Base-by-base conservation (phyloP, 2,888 invertebrate species). In the Marasmarcha lunaedactyla region DNA sequence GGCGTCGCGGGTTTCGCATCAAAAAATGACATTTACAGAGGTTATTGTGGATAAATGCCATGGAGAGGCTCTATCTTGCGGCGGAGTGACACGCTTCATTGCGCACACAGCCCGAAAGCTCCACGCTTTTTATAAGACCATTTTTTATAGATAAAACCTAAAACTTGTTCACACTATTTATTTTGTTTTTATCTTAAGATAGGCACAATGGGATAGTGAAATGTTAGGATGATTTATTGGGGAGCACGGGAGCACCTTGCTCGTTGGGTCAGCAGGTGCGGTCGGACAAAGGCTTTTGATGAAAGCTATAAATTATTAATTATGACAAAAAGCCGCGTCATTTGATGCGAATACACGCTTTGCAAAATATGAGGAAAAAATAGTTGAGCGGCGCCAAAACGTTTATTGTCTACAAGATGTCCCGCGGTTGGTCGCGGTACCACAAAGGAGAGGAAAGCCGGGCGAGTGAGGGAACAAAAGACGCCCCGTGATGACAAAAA, bases 221-320 rank as follows among this genome's bases (percentile, higher is more conserved):
- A 37, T 45, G 46, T 50, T 52, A 49, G 49, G 63, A 71, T 77
- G 71, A 79, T 78, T 70, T 71, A 74, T 46, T 39, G 48, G 42
- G 47, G 59, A 67, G 64, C 73, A 77, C 77, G 77, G 69, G 74
- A 79, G 79, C 77, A 71, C 73, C 76, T 74, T 68, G 67, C 48
- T 49, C 49, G 48, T 51, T 45, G 42, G 46, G 40, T 39, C 44
- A 44, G 59, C 76, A 77, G 74, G 73, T 74, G 79, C 71, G 63
- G 63, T 48, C 40, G 43, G 42, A 64, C 71, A 74, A 76, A 71
- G 63, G 44, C 46, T 57, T 59, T 59, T 61, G 71, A 63, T 64
- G 71, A 78, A 70, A 72, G 63, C 71, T 59, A 81, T 81, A 81
- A 77, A 81, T 81, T 78, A 81, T 76, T 77, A 76, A 83, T 81